phyloP scores from a whole-genome alignment of 23 tunicate species.

The Styela clava region DNA sequence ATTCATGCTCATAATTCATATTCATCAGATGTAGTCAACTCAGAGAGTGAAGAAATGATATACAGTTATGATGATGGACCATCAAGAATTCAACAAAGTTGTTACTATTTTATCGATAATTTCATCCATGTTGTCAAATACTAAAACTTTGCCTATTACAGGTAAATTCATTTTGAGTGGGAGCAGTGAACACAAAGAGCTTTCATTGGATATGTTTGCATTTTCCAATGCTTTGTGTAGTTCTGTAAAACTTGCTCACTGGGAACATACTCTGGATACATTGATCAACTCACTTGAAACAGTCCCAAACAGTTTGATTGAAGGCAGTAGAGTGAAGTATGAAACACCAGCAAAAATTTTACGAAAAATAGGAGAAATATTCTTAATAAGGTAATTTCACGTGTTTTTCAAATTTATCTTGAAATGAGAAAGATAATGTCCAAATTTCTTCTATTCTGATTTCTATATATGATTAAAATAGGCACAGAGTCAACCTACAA shows the following conservation, averaged over 20 bases:
- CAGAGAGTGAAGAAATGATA: conserved; percentile 51
- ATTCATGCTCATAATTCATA: conserved; percentile 35
- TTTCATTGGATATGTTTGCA: conserved; percentile 64
- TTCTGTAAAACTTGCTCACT: conserved; percentile 83
- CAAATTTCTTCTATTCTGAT: neutral
- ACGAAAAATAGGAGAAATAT: conserved; percentile 70
- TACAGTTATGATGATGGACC: conserved; percentile 21
- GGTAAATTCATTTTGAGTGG: conserved; percentile 39
- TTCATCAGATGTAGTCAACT: conserved; percentile 10
- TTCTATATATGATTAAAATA: neutral
- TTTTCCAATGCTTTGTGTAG: conserved; percentile 64
- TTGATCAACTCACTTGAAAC: conserved; percentile 63
- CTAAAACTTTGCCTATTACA: neutral
- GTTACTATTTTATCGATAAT: no score
- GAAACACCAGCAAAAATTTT: conserved; percentile 48
- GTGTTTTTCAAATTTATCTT: no score
- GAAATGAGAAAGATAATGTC: neutral
- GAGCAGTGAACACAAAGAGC: neutral
- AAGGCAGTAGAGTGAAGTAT: conserved; percentile 22
- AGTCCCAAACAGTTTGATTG: conserved; percentile 49
- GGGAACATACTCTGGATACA: conserved; percentile 70
- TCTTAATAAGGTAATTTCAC: conserved; percentile 45
- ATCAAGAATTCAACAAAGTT: conserved; percentile 45
- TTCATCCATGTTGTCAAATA: neutral
- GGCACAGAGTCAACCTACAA: conserved; percentile 71